Evolutionary conservation across 2,888 invertebrate genomes (phyloP).

Genomic region (Nephrotoma guestfalica): DNA sequence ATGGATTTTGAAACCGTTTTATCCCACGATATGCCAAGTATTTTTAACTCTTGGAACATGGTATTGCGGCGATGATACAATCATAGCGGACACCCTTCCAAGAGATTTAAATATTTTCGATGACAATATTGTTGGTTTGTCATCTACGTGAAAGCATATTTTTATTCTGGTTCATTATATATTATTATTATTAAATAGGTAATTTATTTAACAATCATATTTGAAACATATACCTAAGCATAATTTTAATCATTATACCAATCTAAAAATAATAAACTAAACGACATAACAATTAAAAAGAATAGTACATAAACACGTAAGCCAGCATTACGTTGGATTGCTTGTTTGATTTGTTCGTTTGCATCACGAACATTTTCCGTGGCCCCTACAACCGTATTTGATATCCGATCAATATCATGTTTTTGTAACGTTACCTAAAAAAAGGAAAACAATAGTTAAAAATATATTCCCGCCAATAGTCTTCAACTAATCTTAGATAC

Average conservation of each 20-base stretch:
- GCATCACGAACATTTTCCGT: constrained; percentile 94
- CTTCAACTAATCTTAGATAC: constrained; percentile 23
- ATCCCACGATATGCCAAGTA: no score
- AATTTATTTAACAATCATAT: no score
- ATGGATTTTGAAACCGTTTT: no score
- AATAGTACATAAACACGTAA: constrained; percentile 89
- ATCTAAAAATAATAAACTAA: constrained; percentile 88
- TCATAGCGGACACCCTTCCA: no score
- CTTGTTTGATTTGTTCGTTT: constrained; percentile 93
- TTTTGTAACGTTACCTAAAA: constrained; percentile 75
- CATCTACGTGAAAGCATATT: no score
- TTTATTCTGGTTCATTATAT: no score
- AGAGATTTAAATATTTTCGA: no score
- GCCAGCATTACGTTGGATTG: constrained; percentile 93
- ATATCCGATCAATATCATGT: constrained; percentile 80
- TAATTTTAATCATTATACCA: constrained; percentile 82
- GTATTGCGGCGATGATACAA: no score
- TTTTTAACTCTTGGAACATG: no score
- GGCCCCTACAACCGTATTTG: constrained; percentile 74
- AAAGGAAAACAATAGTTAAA: background rate
- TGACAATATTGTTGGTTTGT: no score
- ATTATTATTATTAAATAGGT: no score
- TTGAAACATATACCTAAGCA: background rate
- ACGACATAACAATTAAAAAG: constrained; percentile 89
- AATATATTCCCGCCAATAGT: background rate